A percentile compares a stretch with the other conserved stretches of the same genome.
Conservation (phyloP, 2,888 invertebrate species). For the Epinotia bilunana region DNA sequence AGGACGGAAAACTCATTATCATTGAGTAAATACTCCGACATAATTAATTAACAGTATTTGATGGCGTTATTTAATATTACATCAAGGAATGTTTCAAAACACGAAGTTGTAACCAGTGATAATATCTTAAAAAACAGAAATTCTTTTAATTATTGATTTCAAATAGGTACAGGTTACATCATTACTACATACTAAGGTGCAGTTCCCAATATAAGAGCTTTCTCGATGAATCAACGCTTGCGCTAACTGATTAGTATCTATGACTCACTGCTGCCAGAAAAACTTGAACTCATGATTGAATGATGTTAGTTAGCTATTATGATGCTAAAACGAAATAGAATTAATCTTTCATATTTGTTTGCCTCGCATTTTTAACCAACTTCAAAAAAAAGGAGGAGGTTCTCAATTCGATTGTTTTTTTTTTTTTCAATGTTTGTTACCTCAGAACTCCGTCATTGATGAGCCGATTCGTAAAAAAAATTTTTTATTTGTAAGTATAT, state of each 20-base stretch:
- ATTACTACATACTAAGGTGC: background rate
- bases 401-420: too few species aligned
- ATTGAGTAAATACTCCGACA: too few species aligned
- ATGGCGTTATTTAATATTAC: conserved; percentile 2
- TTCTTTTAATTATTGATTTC: background rate
- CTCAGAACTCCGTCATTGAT: too few species aligned
- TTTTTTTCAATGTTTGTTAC: too few species aligned
- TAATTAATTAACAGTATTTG: conserved; percentile 19
- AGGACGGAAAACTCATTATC: conserved; percentile 9
- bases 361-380: background rate
- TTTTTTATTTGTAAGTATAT: too few species aligned
- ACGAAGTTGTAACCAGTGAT: too few species aligned
- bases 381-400: too few species aligned
- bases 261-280: conserved; percentile 26
- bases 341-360: background rate
- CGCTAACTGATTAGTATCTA: conserved; percentile 9
- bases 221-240: conserved; percentile 39
- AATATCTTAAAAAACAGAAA: background rate
- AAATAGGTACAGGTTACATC: background rate
- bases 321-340: background rate
- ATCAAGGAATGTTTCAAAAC: background rate
- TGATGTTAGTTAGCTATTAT: background rate
- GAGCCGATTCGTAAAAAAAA: too few species aligned
- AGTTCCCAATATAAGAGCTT: conserved; percentile 9
- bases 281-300: background rate